Evolutionary conservation across 1,140 invertebrate genomes (phyloP).

Genomic region (Drosophila orena): DNA sequence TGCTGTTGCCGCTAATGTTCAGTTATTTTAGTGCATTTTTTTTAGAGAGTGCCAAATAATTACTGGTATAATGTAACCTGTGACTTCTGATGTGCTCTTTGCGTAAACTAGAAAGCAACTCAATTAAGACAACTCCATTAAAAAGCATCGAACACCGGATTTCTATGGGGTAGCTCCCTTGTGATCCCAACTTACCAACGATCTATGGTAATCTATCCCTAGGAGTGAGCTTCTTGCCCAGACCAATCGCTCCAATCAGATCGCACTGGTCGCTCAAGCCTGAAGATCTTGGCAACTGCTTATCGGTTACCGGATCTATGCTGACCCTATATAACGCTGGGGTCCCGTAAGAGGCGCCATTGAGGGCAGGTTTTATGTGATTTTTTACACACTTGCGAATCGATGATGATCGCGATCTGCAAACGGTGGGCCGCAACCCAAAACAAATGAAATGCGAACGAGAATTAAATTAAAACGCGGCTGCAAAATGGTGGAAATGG

Average conservation of each 20-base stretch:
- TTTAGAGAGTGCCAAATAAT: neutral
- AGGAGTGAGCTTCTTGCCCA: neutral
- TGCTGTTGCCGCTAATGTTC: slow-evolving; percentile 34
- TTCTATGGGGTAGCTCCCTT: no score
- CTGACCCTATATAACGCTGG: neutral
- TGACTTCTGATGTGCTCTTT: neutral
- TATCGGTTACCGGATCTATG: slow-evolving; percentile 34
- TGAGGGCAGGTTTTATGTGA: slow-evolving; percentile 79
- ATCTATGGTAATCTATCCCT: no score
- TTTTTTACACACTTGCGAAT: slow-evolving; percentile 70
- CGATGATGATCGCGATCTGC: slow-evolving; percentile 34
- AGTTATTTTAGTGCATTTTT: neutral
- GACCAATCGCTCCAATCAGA: neutral
- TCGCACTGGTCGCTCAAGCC: slow-evolving; percentile 13
- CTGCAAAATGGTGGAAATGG: slow-evolving; percentile 60
- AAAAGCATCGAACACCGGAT: no score
- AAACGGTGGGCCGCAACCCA: slow-evolving; percentile 26
- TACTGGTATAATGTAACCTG: neutral
- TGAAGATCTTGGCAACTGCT: slow-evolving; percentile 14
- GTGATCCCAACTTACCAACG: no score
- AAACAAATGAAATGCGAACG: slow-evolving; percentile 67
- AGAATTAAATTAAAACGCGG: slow-evolving; percentile 74
- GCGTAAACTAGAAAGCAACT: slow-evolving; percentile 12
- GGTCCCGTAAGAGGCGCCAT: slow-evolving; percentile 59
- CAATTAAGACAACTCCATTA: neutral